Percentiles rank a stretch among this genome's conserved stretches.
These are phyloP conservation scores for Hyles lineata DNA, from an alignment of 2,888 invertebrate species.

Conservation along the genomic window DNA sequence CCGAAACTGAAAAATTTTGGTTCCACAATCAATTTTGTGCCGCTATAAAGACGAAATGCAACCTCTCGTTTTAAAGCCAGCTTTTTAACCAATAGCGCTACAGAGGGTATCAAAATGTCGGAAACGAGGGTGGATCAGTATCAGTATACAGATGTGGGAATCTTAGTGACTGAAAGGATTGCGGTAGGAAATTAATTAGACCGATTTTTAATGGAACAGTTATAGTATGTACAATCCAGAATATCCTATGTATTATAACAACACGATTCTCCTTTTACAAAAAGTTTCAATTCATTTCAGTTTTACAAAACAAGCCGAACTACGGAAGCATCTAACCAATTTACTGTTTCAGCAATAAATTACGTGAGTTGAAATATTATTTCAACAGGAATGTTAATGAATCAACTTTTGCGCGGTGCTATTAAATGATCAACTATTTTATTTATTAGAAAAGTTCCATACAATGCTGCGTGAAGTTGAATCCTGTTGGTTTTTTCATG, in stretches of 20 bases:
- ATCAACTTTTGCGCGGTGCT: constrained; percentile 42
- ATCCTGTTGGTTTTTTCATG: neutral
- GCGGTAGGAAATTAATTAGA: no score
- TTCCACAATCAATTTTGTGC: neutral
- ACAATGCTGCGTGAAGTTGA: constrained; percentile 28
- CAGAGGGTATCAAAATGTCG: neutral
- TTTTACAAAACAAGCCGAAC: neutral
- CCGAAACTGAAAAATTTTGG: neutral
- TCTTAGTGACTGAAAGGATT: no score
- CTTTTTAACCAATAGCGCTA: neutral
- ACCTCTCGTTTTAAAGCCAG: neutral
- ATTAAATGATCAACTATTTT: constrained; percentile 44
- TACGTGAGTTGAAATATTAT: neutral
- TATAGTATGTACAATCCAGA: no score
- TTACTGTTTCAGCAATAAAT: neutral
- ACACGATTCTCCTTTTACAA: neutral
- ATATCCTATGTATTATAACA: no score
- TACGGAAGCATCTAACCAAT: neutral
- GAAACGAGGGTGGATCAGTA: no score
- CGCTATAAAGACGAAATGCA: neutral
- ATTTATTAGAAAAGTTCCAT: constrained; percentile 44
- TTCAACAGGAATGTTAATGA: constrained; percentile 38
- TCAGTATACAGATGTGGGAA: no score
- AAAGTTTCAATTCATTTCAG: neutral
- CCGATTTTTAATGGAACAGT: no score